Evolutionary conservation across 2,113 vertebrate species (phyloP).

Genomic region (Ptyas mucosa): DNA sequence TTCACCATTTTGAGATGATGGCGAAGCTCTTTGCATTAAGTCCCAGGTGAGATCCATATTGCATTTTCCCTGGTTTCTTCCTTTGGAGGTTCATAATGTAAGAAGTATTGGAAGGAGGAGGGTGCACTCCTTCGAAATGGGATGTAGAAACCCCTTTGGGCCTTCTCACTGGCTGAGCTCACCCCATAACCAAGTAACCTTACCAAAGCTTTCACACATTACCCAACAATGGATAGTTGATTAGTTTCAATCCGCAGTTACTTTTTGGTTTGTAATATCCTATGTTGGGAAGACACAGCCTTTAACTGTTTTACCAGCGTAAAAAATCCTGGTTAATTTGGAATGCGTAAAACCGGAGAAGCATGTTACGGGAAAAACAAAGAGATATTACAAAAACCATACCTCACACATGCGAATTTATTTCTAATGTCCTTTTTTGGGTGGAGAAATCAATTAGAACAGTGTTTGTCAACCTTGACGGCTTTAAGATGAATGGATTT

Average conservation of each 20-base stretch:
- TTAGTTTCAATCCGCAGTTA: not conserved
- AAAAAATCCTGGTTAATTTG: not conserved
- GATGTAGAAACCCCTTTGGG: not conserved
- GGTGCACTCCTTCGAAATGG: not conserved
- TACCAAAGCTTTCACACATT: not conserved
- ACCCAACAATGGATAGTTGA: not conserved
- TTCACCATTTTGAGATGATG: not conserved
- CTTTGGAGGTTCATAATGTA: not conserved
- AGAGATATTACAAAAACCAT: not conserved
- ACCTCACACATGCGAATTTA: not conserved
- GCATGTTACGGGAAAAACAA: not conserved
- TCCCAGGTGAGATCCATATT: not conserved
- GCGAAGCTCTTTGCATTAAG: not conserved
- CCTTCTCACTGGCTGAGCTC: not conserved
- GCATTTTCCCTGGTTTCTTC: not conserved
- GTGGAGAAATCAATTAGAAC: not conserved
- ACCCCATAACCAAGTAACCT: not conserved
- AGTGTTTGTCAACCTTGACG: too few relatives aligned
- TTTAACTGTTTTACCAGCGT: not conserved
- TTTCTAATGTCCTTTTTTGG: not conserved
- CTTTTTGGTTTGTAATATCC: not conserved
- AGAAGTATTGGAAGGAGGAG: too few relatives aligned
- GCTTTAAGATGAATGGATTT: not conserved
- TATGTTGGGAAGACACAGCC: not conserved
- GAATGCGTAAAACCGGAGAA: not conserved